Conservation (phyloP, 1,140 invertebrate genomes). For the Zelostemma sp. region DNA sequence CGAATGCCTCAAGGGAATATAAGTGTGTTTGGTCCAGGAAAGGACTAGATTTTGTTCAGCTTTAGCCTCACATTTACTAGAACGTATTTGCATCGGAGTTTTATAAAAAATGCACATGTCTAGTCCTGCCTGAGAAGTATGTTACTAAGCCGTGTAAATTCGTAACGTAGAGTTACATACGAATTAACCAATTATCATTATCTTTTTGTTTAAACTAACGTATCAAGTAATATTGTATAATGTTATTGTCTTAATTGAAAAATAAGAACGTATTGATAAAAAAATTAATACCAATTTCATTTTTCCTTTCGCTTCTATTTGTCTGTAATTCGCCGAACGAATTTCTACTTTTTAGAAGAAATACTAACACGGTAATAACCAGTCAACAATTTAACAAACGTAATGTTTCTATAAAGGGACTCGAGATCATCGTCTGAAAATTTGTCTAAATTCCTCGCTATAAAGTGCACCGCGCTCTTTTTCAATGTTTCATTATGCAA, state of each 20-base stretch:
- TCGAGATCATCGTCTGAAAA: too few species aligned
- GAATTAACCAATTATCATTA: slow-evolving; percentile 50
- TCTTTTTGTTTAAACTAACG: slow-evolving; percentile 62
- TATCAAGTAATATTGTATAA: slow-evolving; percentile 61
- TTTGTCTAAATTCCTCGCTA: too few species aligned
- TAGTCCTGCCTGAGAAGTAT: slow-evolving; percentile 45
- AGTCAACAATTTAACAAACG: too few species aligned
- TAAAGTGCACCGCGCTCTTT: too few species aligned
- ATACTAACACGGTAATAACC: too few species aligned
- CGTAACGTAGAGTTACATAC: slow-evolving; percentile 51
- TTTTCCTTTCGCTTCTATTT: too few species aligned
- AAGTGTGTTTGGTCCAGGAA: slow-evolving; percentile 26
- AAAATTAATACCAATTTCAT: slow-evolving; percentile 9
- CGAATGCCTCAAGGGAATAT: slow-evolving; percentile 25
- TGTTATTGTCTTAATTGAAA: slow-evolving; percentile 55
- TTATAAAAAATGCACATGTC: slow-evolving; percentile 36
- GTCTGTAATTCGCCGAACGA: too few species aligned
- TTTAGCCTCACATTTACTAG: slow-evolving; percentile 28
- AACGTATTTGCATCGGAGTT: slow-evolving; percentile 12
- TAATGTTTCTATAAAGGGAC: too few species aligned
- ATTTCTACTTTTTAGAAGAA: too few species aligned
- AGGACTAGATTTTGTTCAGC: slow-evolving; percentile 30
- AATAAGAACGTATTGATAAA: slow-evolving; percentile 56
- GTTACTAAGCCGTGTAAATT: slow-evolving; percentile 62
- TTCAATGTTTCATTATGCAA: too few species aligned